Percentiles rank a stretch among this genome's conserved stretches.
phyloP scores from a whole-genome alignment of 1,140 invertebrate species.

The Ceratosolen solmsi region DNA sequence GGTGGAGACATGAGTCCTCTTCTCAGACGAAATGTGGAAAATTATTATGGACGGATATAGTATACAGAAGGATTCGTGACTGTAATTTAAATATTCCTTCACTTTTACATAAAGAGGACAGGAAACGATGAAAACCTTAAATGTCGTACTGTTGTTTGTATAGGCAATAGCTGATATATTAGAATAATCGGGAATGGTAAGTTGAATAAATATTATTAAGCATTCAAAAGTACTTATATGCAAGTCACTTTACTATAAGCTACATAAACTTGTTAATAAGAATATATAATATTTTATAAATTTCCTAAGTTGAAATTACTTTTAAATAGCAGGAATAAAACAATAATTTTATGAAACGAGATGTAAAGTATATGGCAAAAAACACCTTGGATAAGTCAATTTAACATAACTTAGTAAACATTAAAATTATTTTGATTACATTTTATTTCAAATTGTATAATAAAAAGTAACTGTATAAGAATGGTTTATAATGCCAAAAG shows the following conservation, averaged over 20 bases:
- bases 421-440: no score
- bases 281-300: not conserved
- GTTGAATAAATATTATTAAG: not conserved
- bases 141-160: not conserved
- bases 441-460: no score
- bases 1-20: not conserved
- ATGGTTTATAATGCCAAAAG: no score
- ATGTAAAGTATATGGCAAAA: not conserved
- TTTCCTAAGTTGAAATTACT: not conserved
- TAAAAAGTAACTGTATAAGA: no score
- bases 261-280: not conserved
- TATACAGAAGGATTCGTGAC: slow-evolving; percentile 8
- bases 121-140: slow-evolving; percentile 3
- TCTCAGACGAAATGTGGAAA: not conserved
- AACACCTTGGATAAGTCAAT: no score
- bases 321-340: not conserved
- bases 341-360: not conserved
- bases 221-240: not conserved
- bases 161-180: not conserved
- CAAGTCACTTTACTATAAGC: not conserved
- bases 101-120: not conserved
- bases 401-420: no score
- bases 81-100: not conserved
- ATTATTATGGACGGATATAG: slow-evolving; percentile 19
- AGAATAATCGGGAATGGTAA: not conserved